phyloP scores from a whole-genome alignment of 2,797 vertebrate species.

The Sebastes diaconus region DNA sequence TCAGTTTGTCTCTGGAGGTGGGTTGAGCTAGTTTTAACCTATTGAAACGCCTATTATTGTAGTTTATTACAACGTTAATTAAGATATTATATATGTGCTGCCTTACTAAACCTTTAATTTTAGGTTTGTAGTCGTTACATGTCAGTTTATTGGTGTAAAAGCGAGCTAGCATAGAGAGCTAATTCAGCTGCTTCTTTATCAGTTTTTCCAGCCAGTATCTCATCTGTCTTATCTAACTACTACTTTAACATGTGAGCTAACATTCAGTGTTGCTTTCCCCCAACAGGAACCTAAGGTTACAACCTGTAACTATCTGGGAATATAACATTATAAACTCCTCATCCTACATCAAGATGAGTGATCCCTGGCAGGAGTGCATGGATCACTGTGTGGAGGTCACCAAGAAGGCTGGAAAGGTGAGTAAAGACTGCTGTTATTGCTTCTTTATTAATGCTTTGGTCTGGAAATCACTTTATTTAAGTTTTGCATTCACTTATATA shows the following conservation, averaged over 20 bases:
- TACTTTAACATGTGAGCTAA: neutral
- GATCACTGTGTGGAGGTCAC: slow-evolving; percentile 77
- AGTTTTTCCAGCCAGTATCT: neutral
- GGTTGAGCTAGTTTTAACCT: neutral
- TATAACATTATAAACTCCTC: neutral
- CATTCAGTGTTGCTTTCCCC: neutral
- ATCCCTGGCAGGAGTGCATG: slow-evolving; percentile 81
- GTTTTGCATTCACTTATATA: neutral
- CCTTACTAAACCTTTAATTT: fast-evolving
- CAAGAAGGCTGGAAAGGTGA: slow-evolving; percentile 77
- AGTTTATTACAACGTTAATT: neutral
- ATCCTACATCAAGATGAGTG: slow-evolving; percentile 60
- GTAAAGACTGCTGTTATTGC: neutral
- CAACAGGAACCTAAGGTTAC: neutral
- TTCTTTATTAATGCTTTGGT: neutral
- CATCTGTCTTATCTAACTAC: fast-evolving
- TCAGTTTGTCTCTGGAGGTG: neutral
- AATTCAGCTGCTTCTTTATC: neutral
- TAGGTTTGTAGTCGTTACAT: neutral
- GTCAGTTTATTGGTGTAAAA: neutral
- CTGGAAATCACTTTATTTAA: neutral
- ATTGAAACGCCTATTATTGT: fast-evolving
- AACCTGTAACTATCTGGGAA: neutral
- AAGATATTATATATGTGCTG: fast-evolving
- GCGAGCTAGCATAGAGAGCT: slow-evolving; percentile 19